Percentiles rank a stretch among this genome's conserved stretches.
These are phyloP conservation scores for Microtus ochrogaster DNA, from an alignment of 2,113 vertebrate species.

Conservation along the genomic window DNA sequence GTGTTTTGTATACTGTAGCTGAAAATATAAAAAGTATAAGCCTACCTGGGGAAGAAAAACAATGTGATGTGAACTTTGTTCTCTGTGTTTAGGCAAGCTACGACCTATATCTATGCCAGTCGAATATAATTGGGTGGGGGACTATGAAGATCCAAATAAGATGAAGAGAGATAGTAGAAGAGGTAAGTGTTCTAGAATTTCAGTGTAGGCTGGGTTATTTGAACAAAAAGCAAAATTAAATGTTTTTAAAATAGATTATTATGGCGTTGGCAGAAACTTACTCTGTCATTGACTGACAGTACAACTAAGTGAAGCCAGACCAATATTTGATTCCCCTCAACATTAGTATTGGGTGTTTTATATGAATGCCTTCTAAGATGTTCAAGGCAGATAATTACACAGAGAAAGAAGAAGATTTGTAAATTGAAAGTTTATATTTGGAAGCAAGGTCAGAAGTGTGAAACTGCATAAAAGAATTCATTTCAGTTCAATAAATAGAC, in stretches of 20 bases:
- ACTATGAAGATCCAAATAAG: constrained; percentile 98
- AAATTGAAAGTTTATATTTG: constrained; percentile 64
- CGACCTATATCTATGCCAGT: constrained; percentile 99
- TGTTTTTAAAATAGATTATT: constrained; percentile 73
- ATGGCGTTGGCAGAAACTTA: constrained; percentile 55
- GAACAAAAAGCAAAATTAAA: constrained; percentile 68
- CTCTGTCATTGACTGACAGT: constrained; percentile 48
- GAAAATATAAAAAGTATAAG: constrained; percentile 71
- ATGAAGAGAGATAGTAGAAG: constrained; percentile 98
- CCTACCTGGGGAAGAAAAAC: constrained; percentile 77
- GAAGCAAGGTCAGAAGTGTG: constrained; percentile 79
- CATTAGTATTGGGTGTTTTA: constrained; percentile 52
- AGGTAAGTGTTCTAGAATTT: constrained; percentile 92
- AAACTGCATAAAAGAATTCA: constrained; percentile 77
- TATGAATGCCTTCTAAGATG: constrained; percentile 58
- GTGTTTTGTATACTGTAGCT: constrained; percentile 80
- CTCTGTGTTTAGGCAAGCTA: constrained; percentile 92
- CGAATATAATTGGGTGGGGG: constrained; percentile 99
- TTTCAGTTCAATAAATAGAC: constrained; percentile 53
- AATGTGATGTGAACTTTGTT: constrained; percentile 85
- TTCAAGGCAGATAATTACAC: constrained; percentile 55
- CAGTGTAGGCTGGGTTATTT: constrained; percentile 81
- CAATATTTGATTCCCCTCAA: constrained; percentile 55
- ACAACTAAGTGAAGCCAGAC: constrained; percentile 53
- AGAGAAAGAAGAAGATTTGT: constrained; percentile 50